Base-by-base conservation (phyloP, 1,140 invertebrate species). In the Euwallacea fornicatus region DNA sequence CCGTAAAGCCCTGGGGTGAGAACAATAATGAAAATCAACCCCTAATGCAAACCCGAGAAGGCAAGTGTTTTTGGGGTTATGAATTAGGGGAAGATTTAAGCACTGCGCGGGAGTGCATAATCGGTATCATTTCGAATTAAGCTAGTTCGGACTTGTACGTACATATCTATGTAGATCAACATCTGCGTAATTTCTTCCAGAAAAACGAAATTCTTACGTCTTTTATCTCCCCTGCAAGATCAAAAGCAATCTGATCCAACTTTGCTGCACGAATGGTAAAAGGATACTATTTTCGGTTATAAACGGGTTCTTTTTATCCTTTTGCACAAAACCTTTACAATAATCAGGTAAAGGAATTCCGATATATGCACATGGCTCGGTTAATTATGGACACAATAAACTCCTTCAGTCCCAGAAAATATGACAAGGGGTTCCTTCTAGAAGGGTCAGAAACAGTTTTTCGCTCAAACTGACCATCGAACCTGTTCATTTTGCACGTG, bases 291-390 rank as follows among this genome's bases (percentile, higher is more conserved):
- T 67, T 73, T 56, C 42, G 55, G 61, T 50, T 47, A 47, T 67
- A 71, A 69, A 69, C 60, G 42, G 60, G 42, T 69, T 60, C 66
- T 33, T 69, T 69, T 74, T 54, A 59, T 68, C n/a, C 66, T 55
- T 72, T 74, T 74, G 66, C 70, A 74, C 73, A 72, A 74, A 74
- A 74, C 53, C 50, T n/a, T 13, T 41, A 10, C 46, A 11, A 50
- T 50, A 2, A 50, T 66, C 70, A 72, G 71, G 70, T 72, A 66
- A 62, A 66, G 47, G 62, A 62, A 74, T 71, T 67, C 64, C 63
- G 6, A 16, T 41, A 21, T 53, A 11, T n/a, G 55, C 55, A 58
- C 21, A 33, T 41, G 55, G 11, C 21, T 6, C 21, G 55, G 16
- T 58, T 21, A 10, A 16, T 21, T n/a, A 33, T 16, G n/a, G 10